Evolutionary conservation across 2,888 invertebrate genomes (phyloP).

Genomic region (Morpho deidamia): DNA sequence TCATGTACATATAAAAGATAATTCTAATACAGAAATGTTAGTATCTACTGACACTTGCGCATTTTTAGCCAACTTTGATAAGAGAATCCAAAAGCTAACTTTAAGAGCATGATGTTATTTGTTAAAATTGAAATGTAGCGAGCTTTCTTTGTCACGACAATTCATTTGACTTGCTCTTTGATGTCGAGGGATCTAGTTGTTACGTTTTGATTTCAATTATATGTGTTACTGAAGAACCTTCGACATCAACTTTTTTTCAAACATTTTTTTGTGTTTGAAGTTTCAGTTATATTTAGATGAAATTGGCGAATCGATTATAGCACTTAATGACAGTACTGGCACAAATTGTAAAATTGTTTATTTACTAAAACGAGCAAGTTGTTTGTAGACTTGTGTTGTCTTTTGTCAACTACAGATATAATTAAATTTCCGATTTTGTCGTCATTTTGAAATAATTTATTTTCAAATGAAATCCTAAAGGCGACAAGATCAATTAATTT

Average conservation of each 20-base stretch:
- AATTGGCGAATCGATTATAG: conserved; percentile 18
- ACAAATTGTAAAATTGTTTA: conserved; percentile 5
- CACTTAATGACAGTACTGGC: conserved; percentile 7
- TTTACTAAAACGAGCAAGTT: conserved; percentile 22
- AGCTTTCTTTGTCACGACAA: conserved; percentile 52
- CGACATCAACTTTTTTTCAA: conserved; percentile 38
- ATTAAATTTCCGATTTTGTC: conserved; percentile 14
- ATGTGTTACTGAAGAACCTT: conserved; percentile 55
- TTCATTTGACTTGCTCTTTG: conserved; percentile 75
- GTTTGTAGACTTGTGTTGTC: conserved; percentile 24
- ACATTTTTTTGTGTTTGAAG: conserved; percentile 3
- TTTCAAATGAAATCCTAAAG: neutral
- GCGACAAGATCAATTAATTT: conserved; percentile 16
- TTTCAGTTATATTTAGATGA: conserved; percentile 4
- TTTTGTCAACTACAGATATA: conserved; percentile 11
- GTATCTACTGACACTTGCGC: too few species aligned
- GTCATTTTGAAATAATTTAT: conserved; percentile 1
- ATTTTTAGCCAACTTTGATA: neutral
- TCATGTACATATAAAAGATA: too few species aligned
- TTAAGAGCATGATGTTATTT: conserved; percentile 18
- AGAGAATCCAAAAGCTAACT: conserved; percentile 49
- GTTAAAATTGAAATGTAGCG: conserved; percentile 22
- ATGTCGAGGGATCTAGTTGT: conserved; percentile 57
- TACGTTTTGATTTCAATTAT: conserved; percentile 37
- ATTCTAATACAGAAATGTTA: too few species aligned